phyloP scores from a whole-genome alignment of 37 sponge, comb jelly and placozoan genomes.

The Ianthella basta region DNA sequence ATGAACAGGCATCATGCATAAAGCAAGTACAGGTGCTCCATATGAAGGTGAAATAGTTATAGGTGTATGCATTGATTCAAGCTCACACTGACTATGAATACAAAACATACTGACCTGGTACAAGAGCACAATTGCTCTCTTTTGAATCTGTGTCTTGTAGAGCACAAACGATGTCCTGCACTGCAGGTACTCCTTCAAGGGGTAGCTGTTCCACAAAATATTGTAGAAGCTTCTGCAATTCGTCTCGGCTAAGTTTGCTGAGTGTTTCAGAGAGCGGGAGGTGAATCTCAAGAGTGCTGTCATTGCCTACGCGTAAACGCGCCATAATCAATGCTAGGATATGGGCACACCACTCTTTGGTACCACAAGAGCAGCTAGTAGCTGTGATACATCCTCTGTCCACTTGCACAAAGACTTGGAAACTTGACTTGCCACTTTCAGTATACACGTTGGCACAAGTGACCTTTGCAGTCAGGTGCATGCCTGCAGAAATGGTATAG shows the following conservation, averaged over 20 bases:
- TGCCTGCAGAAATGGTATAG: not conserved
- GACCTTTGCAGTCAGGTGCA: not conserved
- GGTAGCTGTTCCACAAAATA: not conserved
- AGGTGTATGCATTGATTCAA: too few relatives aligned
- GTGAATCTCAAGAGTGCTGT: not conserved
- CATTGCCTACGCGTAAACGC: not conserved
- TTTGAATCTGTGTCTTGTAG: not conserved
- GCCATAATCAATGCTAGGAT: not conserved
- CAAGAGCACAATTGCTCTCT: too few relatives aligned
- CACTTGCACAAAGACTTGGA: not conserved
- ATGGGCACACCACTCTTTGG: not conserved
- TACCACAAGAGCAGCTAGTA: not conserved
- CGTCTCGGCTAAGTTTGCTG: not conserved
- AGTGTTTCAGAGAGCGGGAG: not conserved
- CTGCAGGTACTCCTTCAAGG: not conserved
- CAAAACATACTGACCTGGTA: too few relatives aligned
- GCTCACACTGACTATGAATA: too few relatives aligned
- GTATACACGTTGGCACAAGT: too few relatives aligned
- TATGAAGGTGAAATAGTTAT: too few relatives aligned
- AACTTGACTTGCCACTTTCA: too few relatives aligned
- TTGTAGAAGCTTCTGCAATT: not conserved
- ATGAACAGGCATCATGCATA: too few relatives aligned
- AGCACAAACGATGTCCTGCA: not conserved
- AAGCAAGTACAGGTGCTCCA: too few relatives aligned
- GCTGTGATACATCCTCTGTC: conserved; percentile 11